A percentile compares a stretch with the other conserved stretches of the same genome.
These are phyloP conservation scores for Platanista minor DNA, from an alignment of 2,113 vertebrate species.

Conservation along the genomic window DNA sequence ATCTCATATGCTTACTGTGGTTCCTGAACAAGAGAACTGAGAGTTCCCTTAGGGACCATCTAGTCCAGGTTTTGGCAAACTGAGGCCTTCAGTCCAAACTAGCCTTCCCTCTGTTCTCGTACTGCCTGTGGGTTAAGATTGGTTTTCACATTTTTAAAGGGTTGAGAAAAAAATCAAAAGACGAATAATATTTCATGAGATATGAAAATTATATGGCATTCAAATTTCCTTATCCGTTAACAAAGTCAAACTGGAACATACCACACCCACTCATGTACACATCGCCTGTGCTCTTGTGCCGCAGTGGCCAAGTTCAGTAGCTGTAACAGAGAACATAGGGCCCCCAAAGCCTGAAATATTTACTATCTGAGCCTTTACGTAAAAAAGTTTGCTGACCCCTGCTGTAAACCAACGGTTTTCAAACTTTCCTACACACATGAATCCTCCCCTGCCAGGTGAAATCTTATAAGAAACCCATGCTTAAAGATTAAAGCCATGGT, in stretches of 20 bases:
- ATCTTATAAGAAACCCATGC: background rate
- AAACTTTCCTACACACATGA: background rate
- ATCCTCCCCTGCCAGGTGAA: background rate
- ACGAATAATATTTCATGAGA: background rate
- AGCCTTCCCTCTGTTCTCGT: background rate
- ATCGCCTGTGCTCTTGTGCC: background rate
- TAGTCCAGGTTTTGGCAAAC: background rate
- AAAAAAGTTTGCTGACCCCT: background rate
- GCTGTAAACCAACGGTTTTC: background rate
- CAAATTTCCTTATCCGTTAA: background rate
- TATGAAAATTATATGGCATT: background rate
- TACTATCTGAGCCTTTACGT: background rate
- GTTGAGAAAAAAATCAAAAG: background rate
- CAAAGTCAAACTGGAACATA: background rate
- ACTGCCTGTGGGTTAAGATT: background rate
- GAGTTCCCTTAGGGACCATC: background rate
- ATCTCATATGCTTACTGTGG: background rate
- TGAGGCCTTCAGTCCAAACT: background rate
- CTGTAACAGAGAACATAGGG: background rate
- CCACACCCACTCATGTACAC: background rate
- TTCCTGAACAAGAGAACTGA: background rate
- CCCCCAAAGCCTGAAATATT: background rate
- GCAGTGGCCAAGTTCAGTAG: background rate
- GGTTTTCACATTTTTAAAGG: background rate
- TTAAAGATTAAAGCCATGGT: background rate